Percentiles rank a stretch among this genome's conserved stretches.
phyloP scores from a whole-genome alignment of 2,888 invertebrate species.

The Onchidella celtica region DNA sequence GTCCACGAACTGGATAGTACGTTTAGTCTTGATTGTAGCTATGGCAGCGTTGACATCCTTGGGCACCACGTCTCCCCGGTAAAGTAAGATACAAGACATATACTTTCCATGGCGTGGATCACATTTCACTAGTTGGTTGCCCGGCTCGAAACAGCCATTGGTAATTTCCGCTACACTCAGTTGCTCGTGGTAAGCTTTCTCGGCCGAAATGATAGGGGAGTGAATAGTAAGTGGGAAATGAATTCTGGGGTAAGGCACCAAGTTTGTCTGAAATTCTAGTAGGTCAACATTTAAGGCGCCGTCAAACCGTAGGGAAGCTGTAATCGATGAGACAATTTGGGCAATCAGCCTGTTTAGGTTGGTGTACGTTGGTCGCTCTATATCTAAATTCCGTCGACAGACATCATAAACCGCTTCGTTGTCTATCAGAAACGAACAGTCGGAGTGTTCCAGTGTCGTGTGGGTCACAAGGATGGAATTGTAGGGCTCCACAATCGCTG shows the following conservation, averaged over 20 bases:
- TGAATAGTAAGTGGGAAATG: constrained; percentile 86
- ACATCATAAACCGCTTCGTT: constrained; percentile 46
- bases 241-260: constrained; percentile 82
- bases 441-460: constrained; percentile 45
- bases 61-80: constrained; percentile 43
- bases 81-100: constrained; percentile 37
- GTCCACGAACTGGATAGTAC: constrained; percentile 74
- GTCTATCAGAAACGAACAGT: constrained; percentile 41
- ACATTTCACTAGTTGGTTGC: constrained; percentile 33
- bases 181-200: constrained; percentile 46
- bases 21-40: constrained; percentile 67
- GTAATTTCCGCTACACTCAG: constrained; percentile 43
- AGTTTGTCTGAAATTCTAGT: constrained; percentile 82
- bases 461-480: constrained; percentile 46
- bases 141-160: constrained; percentile 41
- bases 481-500: constrained; percentile 46
- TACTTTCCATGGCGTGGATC: constrained; percentile 44
- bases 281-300: constrained; percentile 80
- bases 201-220: constrained; percentile 39
- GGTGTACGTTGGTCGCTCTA: constrained; percentile 46
- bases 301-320: constrained; percentile 78
- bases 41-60: constrained; percentile 47
- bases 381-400: constrained; percentile 42
- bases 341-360: constrained; percentile 39
- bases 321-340: constrained; percentile 68